Evolutionary conservation across 2,888 invertebrate species (phyloP).

Genomic region (Alviniconcha strummeri): DNA sequence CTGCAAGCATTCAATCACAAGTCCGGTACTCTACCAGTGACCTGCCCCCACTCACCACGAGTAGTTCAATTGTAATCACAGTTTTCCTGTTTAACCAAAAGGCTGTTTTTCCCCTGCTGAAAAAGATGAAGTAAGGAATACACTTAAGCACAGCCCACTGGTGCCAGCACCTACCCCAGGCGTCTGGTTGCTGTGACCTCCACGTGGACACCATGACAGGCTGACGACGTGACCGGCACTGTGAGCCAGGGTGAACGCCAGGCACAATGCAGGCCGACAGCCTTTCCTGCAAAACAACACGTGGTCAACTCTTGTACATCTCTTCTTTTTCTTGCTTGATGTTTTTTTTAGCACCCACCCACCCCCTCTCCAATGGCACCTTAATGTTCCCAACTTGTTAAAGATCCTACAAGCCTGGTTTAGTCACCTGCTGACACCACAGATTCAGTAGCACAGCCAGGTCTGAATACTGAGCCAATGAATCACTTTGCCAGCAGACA

Average conservation of each 20-base stretch:
- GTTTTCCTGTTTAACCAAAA: too few relatives aligned
- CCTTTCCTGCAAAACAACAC: slow-evolving; percentile 6
- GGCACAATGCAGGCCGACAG: neutral
- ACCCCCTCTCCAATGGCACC: neutral
- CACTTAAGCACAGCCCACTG: too few relatives aligned
- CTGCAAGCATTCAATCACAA: too few relatives aligned
- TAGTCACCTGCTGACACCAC: neutral
- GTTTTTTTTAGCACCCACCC: neutral
- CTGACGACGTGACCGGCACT: slow-evolving; percentile 23
- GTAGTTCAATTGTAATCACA: too few relatives aligned
- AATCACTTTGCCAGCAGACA: too few relatives aligned
- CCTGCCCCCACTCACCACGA: too few relatives aligned
- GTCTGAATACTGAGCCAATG: neutral
- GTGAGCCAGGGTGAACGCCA: slow-evolving; percentile 31
- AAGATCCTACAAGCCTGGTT: neutral
- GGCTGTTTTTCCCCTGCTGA: too few relatives aligned
- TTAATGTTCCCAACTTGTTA: neutral
- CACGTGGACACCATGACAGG: slow-evolving; percentile 33
- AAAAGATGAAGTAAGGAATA: too few relatives aligned
- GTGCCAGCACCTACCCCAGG: too few relatives aligned
- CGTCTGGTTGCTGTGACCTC: too few relatives aligned
- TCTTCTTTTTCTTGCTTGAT: neutral
- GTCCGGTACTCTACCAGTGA: too few relatives aligned
- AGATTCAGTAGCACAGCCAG: neutral
- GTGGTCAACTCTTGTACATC: neutral